Base-by-base conservation (phyloP, 2,888 invertebrate genomes). In the Oeneis ivallda region DNA sequence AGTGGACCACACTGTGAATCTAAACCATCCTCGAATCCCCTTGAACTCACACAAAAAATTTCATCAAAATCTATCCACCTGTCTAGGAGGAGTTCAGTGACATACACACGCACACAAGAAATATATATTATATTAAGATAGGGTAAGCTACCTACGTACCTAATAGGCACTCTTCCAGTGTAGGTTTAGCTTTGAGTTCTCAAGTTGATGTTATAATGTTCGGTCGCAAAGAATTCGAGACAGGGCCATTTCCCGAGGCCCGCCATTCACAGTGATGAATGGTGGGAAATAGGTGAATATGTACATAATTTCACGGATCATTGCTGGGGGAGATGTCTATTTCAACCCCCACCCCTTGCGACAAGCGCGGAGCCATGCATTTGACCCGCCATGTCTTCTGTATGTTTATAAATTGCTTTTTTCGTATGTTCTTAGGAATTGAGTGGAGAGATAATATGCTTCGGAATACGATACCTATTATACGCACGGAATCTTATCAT, bases 221-320 rank as follows among this genome's bases (percentile, higher is more conserved):
- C 47, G 19, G 43, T 37, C 49, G 37, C 37, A 47, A 63, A 56
- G 62, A 39, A 63, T 56, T 45, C 56, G 45, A 17, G 54, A 56
- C 47, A 47, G 43, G 37, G 56, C 50, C 52, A 52, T 47, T 53
- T 34, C 56, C 56, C 56, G 56, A 56, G 39, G 61, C 41, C 61
- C 60, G 60, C 45, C 62, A 63, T 54, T 54, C 62, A 63, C 17
- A n/a, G 47, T 63, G 62, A 63, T 63, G 56, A 63, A 63, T 56
- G 49, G 54, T 56, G 56, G 54, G 60, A 65, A 54, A 65, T 56
- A 61, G 60, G 58, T 60, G 60, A 66, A 67, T 67, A 53, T 64
- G 64, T 58, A 61, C 61, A 58, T 67, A 65, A 65, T 65, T 67
- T 59, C 54, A 65, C 58, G 62, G 61, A 65, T 65, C 62, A 65